Evolutionary conservation across 1,140 invertebrate species (phyloP).

Genomic region (Sitophilus oryzae): DNA sequence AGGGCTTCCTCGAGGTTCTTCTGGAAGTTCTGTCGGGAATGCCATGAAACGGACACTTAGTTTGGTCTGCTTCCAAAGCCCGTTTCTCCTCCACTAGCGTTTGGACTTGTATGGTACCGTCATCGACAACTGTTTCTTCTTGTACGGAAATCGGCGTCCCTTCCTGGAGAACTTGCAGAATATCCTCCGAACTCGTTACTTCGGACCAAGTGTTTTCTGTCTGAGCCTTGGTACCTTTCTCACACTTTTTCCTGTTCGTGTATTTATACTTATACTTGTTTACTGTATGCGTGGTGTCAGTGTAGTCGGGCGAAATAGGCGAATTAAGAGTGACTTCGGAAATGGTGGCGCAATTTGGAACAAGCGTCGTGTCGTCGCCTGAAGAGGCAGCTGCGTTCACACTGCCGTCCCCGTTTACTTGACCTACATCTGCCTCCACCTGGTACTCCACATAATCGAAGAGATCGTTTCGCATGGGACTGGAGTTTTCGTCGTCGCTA

Average conservation of each 20-base stretch:
- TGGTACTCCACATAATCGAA: constrained; percentile 40
- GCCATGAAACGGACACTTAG: constrained; percentile 33
- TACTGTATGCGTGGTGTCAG: constrained; percentile 29
- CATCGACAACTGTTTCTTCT: constrained; percentile 17
- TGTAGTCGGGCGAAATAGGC: constrained; percentile 37
- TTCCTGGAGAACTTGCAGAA: constrained; percentile 30
- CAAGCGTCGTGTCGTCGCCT: constrained; percentile 39
- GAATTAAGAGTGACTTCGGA: constrained; percentile 42
- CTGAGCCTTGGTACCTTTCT: constrained; percentile 24
- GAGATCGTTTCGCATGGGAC: constrained; percentile 36
- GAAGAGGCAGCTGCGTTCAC: constrained; percentile 32
- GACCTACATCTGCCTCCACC: constrained; percentile 28
- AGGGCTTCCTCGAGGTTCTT: constrained; percentile 36
- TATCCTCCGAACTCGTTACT: constrained; percentile 39
- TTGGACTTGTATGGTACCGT: not conserved
- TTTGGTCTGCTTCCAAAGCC: not conserved
- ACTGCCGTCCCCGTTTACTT: constrained; percentile 34
- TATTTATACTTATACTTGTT: constrained; percentile 44
- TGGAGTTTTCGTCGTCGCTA: constrained; percentile 41
- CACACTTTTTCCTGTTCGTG: constrained; percentile 40
- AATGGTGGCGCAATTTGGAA: constrained; percentile 41
- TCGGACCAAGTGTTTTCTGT: constrained; percentile 33
- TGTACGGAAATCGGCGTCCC: constrained; percentile 16
- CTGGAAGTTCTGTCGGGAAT: constrained; percentile 34
- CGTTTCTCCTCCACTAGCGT: not conserved